Conservation (phyloP, 2,113 vertebrate genomes). For the Actenoides lindsayi region DNA sequence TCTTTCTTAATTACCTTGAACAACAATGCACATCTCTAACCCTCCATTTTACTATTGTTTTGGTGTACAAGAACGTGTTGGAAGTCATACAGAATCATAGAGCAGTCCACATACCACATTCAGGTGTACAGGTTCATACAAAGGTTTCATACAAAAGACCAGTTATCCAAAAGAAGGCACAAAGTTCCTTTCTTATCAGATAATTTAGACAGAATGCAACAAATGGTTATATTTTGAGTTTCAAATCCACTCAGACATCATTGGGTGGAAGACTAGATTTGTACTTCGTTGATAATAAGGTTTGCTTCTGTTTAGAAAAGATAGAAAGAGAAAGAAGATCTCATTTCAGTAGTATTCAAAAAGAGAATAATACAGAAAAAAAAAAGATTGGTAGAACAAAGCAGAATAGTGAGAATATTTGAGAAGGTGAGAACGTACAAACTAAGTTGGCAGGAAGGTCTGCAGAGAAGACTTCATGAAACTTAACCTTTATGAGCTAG, state of each 20-base stretch:
- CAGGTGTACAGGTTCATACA: background rate
- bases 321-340: background rate
- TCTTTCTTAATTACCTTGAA: background rate
- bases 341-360: slow-evolving; percentile 2
- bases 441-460: background rate
- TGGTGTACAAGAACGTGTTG: background rate
- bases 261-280: background rate
- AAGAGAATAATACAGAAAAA: slow-evolving; percentile 9
- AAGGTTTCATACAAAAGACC: background rate
- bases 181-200: background rate
- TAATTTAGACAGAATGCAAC: background rate
- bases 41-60: background rate
- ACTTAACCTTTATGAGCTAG: background rate
- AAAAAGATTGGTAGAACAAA: background rate
- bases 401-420: background rate
- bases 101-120: background rate
- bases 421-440: background rate
- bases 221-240: background rate
- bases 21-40: background rate
- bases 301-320: background rate
- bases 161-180: background rate
- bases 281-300: background rate
- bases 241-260: background rate
- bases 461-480: background rate
- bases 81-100: background rate